A percentile compares a stretch with the other conserved stretches of the same genome.
These are phyloP conservation scores for Rhodinocichla rosea DNA, from an alignment of 2,113 vertebrate species.

Conservation along the genomic window DNA sequence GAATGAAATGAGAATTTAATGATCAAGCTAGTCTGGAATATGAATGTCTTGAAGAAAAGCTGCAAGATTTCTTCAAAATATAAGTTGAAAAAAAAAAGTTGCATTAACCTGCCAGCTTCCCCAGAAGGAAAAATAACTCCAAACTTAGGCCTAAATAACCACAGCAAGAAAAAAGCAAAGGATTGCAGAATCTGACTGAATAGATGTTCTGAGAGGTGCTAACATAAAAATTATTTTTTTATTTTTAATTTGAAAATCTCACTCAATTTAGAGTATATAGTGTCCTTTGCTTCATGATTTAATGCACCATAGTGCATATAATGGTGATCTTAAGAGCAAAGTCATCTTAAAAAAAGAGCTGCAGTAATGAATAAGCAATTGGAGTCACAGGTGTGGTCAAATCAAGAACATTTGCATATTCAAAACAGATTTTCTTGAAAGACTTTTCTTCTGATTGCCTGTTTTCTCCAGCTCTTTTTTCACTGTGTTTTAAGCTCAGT, in stretches of 20 bases:
- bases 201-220: fast-evolving
- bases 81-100: background rate
- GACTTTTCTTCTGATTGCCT: background rate
- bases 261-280: background rate
- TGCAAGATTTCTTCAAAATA: background rate
- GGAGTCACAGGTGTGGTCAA: background rate
- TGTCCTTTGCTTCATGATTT: background rate
- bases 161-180: background rate
- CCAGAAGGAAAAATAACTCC: background rate
- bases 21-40: background rate
- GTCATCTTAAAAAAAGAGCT: background rate
- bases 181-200: background rate
- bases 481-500: background rate
- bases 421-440: background rate
- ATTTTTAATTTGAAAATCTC: background rate
- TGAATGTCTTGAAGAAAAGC: background rate
- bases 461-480: background rate
- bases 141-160: background rate
- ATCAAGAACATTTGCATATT: background rate
- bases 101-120: background rate
- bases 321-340: background rate
- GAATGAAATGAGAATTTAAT: background rate
- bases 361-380: background rate
- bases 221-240: background rate
- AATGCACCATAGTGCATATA: background rate